Evolutionary conservation across 2,888 invertebrate species (phyloP), one percentile per base, ranked within the genome.

Genomic region (Trachelus tabidus): DNA sequence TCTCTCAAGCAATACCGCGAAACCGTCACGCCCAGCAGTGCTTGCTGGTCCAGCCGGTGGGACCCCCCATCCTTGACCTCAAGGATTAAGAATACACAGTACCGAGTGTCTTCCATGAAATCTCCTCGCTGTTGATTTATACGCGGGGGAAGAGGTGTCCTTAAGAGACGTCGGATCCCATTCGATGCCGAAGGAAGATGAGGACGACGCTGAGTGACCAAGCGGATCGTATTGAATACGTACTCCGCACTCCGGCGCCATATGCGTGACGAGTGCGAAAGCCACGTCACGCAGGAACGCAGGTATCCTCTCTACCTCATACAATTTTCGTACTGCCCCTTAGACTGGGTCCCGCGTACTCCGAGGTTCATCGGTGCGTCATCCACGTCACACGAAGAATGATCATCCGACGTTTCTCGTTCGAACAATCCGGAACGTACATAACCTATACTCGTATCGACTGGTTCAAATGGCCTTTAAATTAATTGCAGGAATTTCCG

Each of bases 221-320:
- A 83, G 81, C 81, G 85, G 82, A 84, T 85, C 83, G 86, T 80
- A 83, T 86, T 85, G 83, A 84, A 78, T 81, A 80, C 81, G 83
- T 82, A 81, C 77, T 78, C 68, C 81, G 80, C 83, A 78, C 82
- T 81, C 80, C 78, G 80, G 81, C 79, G 82, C 71, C 89, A 90
- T 90, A 87, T 90, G 90, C 88, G 86, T 88, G 90, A 90, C 87
- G 87, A 83, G 84, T 86, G 83, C 87, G 85, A 88, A 85, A 90
- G 89, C 87, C 87, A 86, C 89, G 90, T 89, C 89, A 88, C 86
- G 89, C 85, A 87, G 85, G 81, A 85, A 88, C 87, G 87, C 88
- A 86, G 79, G 81, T 82, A 78, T 81, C 77, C 75, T 40, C 75
- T 73, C 77, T 73, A 68, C 81, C 77, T 73, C 68, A 69, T 76